phyloP scores from a whole-genome alignment of 2,797 vertebrate species.

The Myripristis murdjan region DNA sequence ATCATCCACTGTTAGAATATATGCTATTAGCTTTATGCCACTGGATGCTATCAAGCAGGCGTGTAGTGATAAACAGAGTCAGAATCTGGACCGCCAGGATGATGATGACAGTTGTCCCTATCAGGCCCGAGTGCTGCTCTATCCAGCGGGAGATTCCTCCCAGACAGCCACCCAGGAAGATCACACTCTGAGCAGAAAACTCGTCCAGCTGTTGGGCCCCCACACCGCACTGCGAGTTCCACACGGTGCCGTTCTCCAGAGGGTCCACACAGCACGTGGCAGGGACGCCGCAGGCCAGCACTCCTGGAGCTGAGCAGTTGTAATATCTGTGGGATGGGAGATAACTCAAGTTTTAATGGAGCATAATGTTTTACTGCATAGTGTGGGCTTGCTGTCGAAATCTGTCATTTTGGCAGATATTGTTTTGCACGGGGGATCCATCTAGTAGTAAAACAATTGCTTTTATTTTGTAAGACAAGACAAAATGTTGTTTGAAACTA shows the following conservation, averaged over 20 bases:
- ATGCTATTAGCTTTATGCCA: constrained; percentile 56
- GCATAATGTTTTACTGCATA: neutral
- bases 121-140: constrained; percentile 64
- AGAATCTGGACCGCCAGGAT: constrained; percentile 83
- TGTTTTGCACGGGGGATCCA: neutral
- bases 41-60: constrained; percentile 80
- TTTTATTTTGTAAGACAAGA: neutral
- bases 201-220: constrained; percentile 84
- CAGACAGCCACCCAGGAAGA: constrained; percentile 89
- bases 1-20: neutral
- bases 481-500: neutral
- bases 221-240: constrained; percentile 90
- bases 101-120: constrained; percentile 17
- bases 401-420: neutral
- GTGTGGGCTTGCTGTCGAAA: neutral
- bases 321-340: constrained; percentile 87
- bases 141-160: constrained; percentile 87
- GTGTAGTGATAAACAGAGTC: constrained; percentile 78
- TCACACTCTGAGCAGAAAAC: constrained; percentile 72
- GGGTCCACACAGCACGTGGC: constrained; percentile 92
- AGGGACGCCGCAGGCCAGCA: constrained; percentile 91
- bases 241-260: constrained; percentile 85
- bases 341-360: neutral
- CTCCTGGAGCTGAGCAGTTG: constrained; percentile 92
- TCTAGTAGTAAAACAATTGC: neutral